phyloP scores from a whole-genome alignment of 1,140 invertebrate species.

The Drosophila parvula region DNA sequence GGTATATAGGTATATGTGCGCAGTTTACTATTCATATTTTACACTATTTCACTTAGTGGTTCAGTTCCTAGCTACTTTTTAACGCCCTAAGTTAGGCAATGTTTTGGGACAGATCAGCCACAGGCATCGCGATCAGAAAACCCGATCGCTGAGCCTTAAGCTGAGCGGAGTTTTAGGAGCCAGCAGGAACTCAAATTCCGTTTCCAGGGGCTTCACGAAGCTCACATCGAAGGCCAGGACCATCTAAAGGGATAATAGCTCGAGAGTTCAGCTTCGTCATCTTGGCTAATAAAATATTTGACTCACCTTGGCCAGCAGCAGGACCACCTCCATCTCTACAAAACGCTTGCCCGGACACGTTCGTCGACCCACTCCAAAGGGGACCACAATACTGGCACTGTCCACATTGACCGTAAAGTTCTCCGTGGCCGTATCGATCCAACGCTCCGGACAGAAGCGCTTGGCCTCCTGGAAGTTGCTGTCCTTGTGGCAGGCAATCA shows the following conservation, averaged over 20 bases:
- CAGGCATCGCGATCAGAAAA: slow-evolving; percentile 23
- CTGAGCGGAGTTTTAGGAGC: slow-evolving; percentile 89
- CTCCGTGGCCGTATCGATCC: slow-evolving; percentile 86
- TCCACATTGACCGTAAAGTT: slow-evolving; percentile 81
- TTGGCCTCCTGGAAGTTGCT: slow-evolving; percentile 90
- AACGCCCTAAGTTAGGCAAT: slow-evolving; percentile 39
- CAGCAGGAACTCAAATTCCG: slow-evolving; percentile 91
- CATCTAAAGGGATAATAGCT: slow-evolving; percentile 85
- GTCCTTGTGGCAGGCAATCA: slow-evolving; percentile 91
- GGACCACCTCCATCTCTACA: slow-evolving; percentile 90
- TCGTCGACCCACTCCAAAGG: slow-evolving; percentile 93
- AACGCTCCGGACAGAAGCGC: slow-evolving; percentile 92
- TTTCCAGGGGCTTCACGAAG: slow-evolving; percentile 87
- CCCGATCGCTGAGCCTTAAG: slow-evolving; percentile 87
- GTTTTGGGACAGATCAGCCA: slow-evolving; percentile 3
- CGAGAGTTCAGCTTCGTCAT: neutral
- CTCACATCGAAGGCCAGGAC: slow-evolving; percentile 89
- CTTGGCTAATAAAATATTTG: rapidly evolving
- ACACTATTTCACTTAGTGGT: slow-evolving; percentile 52
- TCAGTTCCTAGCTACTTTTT: slow-evolving; percentile 42
- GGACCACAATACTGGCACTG: slow-evolving; percentile 88
- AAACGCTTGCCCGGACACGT: slow-evolving; percentile 93
- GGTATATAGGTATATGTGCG: slow-evolving; percentile 1
- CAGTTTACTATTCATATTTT: slow-evolving; percentile 22
- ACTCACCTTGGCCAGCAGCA: slow-evolving; percentile 89